Conservation (phyloP, 2,888 invertebrate genomes). For the Nephrotoma flavescens region DNA sequence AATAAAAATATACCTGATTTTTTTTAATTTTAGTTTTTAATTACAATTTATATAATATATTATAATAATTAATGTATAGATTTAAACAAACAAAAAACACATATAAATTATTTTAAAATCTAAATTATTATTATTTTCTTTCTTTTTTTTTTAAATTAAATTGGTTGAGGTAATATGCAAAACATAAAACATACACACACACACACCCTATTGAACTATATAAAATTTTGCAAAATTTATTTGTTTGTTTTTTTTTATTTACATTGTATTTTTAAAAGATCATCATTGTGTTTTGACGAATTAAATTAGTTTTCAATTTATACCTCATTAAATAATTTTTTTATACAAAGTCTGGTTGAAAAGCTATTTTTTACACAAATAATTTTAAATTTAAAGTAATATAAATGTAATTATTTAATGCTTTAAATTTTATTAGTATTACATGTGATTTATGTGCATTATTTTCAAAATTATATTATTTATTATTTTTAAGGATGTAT, state of each 20-base stretch:
- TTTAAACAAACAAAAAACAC: not conserved
- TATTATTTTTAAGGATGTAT: not conserved
- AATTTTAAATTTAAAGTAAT: not conserved
- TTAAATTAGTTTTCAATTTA: not conserved
- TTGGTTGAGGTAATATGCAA: constrained; percentile 6
- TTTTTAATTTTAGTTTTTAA: constrained; percentile 1
- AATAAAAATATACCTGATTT: constrained; percentile 6
- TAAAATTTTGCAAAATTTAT: not conserved
- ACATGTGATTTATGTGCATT: not conserved
- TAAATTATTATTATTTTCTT: constrained; percentile 1
- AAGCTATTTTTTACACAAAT: not conserved
- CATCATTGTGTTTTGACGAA: not conserved
- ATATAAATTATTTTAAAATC: not conserved
- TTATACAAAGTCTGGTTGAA: not conserved
- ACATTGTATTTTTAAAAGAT: not conserved
- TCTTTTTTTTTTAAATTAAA: not conserved
- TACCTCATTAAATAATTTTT: not conserved
- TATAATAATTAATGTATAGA: not conserved
- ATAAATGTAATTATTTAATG: not conserved
- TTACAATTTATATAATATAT: not conserved
- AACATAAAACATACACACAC: not conserved
- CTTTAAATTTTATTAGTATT: not conserved
- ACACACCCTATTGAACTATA: not conserved
- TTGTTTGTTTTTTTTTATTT: not conserved
- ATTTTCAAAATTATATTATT: not conserved